A percentile compares a stretch with the other conserved stretches of the same genome.
phyloP scores from a whole-genome alignment of 2,797 vertebrate species.

The Karalla daura region DNA sequence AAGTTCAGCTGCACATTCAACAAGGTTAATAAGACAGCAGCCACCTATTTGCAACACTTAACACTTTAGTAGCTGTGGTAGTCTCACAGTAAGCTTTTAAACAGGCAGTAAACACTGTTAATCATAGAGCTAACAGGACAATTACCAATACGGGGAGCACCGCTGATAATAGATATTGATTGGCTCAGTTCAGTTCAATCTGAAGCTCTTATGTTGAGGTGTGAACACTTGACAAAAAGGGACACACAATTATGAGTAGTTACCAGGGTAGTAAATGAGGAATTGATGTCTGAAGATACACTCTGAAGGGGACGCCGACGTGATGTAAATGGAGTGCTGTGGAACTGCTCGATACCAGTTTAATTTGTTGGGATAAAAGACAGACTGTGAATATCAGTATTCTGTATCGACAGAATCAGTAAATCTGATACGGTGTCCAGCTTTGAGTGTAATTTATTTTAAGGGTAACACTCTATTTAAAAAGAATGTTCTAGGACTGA shows the following conservation, averaged over 20 bases:
- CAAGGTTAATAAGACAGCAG: conserved; percentile 7
- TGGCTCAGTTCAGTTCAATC: background rate
- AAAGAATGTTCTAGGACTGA: background rate
- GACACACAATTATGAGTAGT: no score
- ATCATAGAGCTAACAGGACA: background rate
- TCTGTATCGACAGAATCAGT: background rate
- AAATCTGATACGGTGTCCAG: no score
- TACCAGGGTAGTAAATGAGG: no score
- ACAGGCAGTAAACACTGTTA: background rate
- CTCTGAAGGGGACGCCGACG: background rate
- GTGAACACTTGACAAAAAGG: background rate
- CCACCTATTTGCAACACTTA: background rate
- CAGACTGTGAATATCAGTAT: no score
- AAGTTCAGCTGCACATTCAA: background rate
- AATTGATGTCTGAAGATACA: background rate
- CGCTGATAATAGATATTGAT: background rate
- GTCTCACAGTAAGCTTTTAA: conserved; percentile 9
- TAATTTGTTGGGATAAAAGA: background rate
- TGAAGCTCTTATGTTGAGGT: background rate
- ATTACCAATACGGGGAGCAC: conserved; percentile 6
- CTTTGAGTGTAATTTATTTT: no score
- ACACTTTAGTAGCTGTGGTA: background rate
- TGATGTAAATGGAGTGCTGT: conserved; percentile 2
- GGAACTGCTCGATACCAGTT: background rate
- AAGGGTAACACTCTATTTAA: no score